A percentile compares a stretch with the other conserved stretches of the same genome.
Conservation (phyloP, 64 coral and sea anemone genomes). For the Montipora foliosa region DNA sequence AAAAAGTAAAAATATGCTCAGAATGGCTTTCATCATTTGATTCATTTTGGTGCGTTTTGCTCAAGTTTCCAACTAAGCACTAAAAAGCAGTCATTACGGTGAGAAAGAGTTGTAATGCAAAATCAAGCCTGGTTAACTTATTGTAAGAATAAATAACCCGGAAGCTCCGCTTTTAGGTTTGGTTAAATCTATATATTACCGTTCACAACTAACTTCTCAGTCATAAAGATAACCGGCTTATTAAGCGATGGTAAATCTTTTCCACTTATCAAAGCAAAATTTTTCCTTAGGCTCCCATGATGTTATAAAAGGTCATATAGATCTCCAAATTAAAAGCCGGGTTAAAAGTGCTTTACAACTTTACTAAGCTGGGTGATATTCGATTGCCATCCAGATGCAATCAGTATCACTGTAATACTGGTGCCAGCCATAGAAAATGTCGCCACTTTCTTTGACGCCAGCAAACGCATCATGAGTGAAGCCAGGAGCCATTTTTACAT, state of each 20-base stretch:
- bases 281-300: background rate
- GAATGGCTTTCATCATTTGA: too few species aligned
- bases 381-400: conserved; percentile 88
- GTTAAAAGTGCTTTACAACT: background rate
- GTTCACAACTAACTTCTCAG: too few species aligned
- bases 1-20: too few species aligned
- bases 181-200: too few species aligned
- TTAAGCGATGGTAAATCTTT: background rate
- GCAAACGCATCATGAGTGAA: conserved; percentile 80
- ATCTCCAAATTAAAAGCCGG: background rate
- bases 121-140: too few species aligned
- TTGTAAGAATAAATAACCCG: too few species aligned
- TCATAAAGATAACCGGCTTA: too few species aligned
- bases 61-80: too few species aligned
- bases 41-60: too few species aligned
- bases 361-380: conserved; percentile 61
- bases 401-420: conserved; percentile 86
- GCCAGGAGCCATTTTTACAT: conserved; percentile 78
- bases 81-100: too few species aligned
- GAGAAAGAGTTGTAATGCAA: too few species aligned
- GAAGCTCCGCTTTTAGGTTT: too few species aligned
- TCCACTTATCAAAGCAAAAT: background rate
- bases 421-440: conserved; percentile 77
- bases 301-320: background rate
- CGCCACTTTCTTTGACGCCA: conserved; percentile 61